Evolutionary conservation across 2,113 vertebrate species (phyloP), one percentile per base, ranked within the genome.

Genomic region (Pseudonaja textilis): DNA sequence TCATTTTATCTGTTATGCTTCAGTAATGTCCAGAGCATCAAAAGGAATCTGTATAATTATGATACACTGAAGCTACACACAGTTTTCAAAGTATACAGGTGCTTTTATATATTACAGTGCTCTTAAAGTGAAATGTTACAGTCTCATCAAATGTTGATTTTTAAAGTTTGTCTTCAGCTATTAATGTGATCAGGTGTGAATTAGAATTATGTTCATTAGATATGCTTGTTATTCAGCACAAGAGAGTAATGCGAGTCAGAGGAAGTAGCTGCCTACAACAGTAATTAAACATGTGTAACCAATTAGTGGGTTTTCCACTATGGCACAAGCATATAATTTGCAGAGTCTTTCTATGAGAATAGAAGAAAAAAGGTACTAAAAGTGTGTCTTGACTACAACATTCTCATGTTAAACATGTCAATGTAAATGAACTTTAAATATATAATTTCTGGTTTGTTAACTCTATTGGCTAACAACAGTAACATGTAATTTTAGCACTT

Each of bases 211-310:
- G 97, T 98, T 98, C 97, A 95, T 98, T 98, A 98, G 98, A 97
- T 55, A 86, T 93, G 97, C 97, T 94, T 96, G 98, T 98, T 98
- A 97, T 98, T 98, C 96, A 94, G 98, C 98, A 98, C 97, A 97
- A 98, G 98, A 98, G 98, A 98, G 97, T 98, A 98, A 97, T 96
- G 93, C 95, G 92, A 98, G 97, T 97, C 97, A 98, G 97, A 98
- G 98, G 98, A 99, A 98, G 98, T 98, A 97, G 97, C 98, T 98
- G 98, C 98, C 97, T 98, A 98, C 98, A 98, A 98, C 98, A 98
- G 98, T 99, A 98, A 99, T 99, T 99, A 99, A 99, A 99, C 99
- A 99, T 98, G 98, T 99, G 98, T 98, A 98, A 98, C 99, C 98
- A 99, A 99, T 99, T 99, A 99, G 98, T 97, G 98, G 97, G 97